Evolutionary conservation across 2,113 vertebrate species (phyloP).

Genomic region (Ginglymostoma cirratum): DNA sequence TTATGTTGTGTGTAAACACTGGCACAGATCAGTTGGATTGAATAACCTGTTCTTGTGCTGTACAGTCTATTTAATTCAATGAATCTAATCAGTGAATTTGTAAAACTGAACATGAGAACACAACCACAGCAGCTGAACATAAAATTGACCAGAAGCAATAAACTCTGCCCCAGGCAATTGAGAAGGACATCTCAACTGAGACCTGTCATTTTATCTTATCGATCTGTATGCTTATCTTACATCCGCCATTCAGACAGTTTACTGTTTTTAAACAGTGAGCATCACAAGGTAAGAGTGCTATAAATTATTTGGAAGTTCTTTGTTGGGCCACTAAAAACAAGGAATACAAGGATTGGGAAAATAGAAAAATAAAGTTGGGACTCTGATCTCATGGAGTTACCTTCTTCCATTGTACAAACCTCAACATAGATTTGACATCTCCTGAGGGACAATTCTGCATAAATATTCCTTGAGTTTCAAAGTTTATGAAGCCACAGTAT

Average conservation of each 20-base stretch:
- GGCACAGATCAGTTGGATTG: too few relatives aligned
- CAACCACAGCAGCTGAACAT: background rate
- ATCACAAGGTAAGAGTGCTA: background rate
- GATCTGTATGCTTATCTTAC: background rate
- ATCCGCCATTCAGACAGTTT: background rate
- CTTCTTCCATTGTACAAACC: too few relatives aligned
- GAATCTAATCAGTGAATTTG: background rate
- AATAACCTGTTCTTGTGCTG: too few relatives aligned
- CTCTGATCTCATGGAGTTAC: too few relatives aligned
- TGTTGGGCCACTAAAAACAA: background rate
- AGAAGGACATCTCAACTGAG: background rate
- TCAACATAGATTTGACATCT: too few relatives aligned
- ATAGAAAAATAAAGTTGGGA: too few relatives aligned
- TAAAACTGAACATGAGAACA: background rate
- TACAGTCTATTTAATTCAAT: background rate
- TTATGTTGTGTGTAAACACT: too few relatives aligned
- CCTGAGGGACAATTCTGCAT: too few relatives aligned
- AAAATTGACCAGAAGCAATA: background rate
- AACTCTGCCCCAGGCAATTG: background rate
- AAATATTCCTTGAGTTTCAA: too few relatives aligned
- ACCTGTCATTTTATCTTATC: background rate
- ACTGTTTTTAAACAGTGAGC: background rate
- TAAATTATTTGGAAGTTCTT: background rate
- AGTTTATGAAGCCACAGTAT: too few relatives aligned
- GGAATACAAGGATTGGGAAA: background rate